A percentile compares a stretch with the other conserved stretches of the same genome.
Conservation (phyloP, 2,888 invertebrate species). For the Eustalomyia histrio region DNA sequence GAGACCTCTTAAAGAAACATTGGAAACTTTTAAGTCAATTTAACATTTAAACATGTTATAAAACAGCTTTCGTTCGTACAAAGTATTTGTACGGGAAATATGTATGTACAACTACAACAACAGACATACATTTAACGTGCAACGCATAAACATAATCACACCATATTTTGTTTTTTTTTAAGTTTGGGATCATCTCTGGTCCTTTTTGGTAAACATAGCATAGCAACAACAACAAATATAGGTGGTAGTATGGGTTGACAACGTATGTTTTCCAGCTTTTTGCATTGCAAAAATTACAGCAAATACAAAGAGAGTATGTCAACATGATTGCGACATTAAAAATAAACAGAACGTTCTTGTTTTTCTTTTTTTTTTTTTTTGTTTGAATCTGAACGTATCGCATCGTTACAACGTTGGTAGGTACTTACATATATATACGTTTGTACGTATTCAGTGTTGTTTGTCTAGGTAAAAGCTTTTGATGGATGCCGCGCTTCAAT, state of each 20-base stretch:
- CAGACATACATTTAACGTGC: conserved; percentile 11
- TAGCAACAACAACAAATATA: conserved; percentile 24
- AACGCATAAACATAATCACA: conserved; percentile 63
- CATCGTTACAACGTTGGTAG: not conserved
- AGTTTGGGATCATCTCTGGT: conserved; percentile 62
- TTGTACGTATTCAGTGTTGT: not conserved
- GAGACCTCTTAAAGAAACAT: conserved; percentile 53
- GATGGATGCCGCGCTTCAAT: conserved; percentile 63
- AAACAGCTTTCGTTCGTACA: conserved; percentile 52
- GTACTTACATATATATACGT: too few species aligned
- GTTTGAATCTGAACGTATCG: not conserved
- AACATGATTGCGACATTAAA: conserved; percentile 67
- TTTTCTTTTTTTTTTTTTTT: conserved; percentile 4
- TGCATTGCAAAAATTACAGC: conserved; percentile 43
- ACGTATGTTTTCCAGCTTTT: conserved; percentile 54
- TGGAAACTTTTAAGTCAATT: conserved; percentile 65
- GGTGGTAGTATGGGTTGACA: conserved; percentile 57
- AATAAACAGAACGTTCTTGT: conserved; percentile 47
- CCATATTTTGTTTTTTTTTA: conserved; percentile 33
- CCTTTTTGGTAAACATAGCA: conserved; percentile 38
- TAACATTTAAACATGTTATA: conserved; percentile 65
- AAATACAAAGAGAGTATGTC: conserved; percentile 63
- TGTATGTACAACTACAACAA: conserved; percentile 16
- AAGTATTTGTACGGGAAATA: conserved; percentile 38
- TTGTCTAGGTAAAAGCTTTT: conserved; percentile 54